Evolutionary conservation across 2,888 invertebrate genomes (phyloP).

Genomic region (Galerucella nymphaeae): DNA sequence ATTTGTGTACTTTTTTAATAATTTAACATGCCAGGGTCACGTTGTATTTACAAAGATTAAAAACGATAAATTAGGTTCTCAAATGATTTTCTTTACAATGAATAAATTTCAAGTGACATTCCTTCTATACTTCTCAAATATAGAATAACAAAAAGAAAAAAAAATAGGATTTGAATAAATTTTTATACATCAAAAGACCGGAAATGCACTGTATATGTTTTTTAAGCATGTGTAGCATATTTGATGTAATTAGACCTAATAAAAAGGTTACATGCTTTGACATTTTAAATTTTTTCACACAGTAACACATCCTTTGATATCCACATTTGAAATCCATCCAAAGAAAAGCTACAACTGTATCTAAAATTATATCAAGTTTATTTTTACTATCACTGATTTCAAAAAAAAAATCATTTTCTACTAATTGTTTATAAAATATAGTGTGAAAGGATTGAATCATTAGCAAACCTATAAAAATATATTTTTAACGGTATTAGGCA

Average conservation of each 20-base stretch:
- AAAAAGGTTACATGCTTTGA: background rate
- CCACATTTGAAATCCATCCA: background rate
- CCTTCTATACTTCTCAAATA: no score
- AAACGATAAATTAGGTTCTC: no score
- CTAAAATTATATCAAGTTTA: background rate
- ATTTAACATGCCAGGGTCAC: no score
- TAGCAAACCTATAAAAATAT: conserved; percentile 26
- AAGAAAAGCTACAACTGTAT: no score
- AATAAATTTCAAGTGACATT: no score
- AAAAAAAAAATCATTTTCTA: background rate
- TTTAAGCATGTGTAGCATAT: background rate
- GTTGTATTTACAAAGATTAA: no score
- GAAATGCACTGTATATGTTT: background rate
- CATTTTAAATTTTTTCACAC: background rate
- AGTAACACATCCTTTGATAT: background rate
- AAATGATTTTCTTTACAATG: no score
- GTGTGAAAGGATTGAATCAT: conserved; percentile 5
- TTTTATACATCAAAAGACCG: background rate
- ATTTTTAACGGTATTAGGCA: conserved; percentile 24
- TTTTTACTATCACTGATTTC: background rate
- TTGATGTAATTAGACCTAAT: background rate
- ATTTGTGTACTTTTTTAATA: no score
- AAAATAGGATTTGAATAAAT: background rate
- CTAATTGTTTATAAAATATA: background rate
- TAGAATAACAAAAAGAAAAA: background rate